These are phyloP conservation scores for Xanthia togata DNA, from an alignment of 2,888 invertebrate genomes.

Conservation along the genomic window DNA sequence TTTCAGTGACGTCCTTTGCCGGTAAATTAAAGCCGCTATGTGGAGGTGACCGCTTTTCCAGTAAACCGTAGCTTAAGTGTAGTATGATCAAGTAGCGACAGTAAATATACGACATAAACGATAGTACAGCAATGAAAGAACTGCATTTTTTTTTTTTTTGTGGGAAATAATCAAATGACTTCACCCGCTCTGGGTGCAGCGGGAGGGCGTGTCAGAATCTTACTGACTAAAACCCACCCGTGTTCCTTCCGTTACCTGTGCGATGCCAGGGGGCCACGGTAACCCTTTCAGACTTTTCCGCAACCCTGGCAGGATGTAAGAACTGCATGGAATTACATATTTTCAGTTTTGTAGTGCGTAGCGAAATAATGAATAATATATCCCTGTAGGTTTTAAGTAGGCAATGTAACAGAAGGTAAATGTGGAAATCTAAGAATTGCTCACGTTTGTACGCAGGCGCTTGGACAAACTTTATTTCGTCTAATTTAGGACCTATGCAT, in stretches of 20 bases:
- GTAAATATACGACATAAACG: neutral
- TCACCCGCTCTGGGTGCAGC: too few species aligned
- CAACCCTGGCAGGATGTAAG: too few species aligned
- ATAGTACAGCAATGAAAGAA: too few species aligned
- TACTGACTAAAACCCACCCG: too few species aligned
- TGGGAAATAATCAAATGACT: too few species aligned
- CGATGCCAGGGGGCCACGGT: too few species aligned
- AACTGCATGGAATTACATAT: too few species aligned
- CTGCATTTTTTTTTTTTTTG: too few species aligned
- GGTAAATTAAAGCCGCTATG: neutral
- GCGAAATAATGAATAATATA: neutral
- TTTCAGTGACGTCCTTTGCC: neutral
- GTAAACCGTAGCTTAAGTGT: neutral
- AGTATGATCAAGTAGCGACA: neutral
- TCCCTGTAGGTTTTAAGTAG: slow-evolving; percentile 5
- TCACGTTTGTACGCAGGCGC: slow-evolving; percentile 13
- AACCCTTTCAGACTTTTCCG: too few species aligned
- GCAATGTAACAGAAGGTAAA: slow-evolving; percentile 16
- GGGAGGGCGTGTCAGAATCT: too few species aligned
- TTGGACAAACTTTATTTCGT: neutral
- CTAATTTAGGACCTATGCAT: too few species aligned
- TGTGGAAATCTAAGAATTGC: neutral
- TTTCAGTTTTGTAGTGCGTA: neutral
- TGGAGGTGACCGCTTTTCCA: neutral
- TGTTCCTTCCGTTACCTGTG: too few species aligned